phyloP scores from a whole-genome alignment of 2,888 invertebrate species.

The Sphinx pinastri region DNA sequence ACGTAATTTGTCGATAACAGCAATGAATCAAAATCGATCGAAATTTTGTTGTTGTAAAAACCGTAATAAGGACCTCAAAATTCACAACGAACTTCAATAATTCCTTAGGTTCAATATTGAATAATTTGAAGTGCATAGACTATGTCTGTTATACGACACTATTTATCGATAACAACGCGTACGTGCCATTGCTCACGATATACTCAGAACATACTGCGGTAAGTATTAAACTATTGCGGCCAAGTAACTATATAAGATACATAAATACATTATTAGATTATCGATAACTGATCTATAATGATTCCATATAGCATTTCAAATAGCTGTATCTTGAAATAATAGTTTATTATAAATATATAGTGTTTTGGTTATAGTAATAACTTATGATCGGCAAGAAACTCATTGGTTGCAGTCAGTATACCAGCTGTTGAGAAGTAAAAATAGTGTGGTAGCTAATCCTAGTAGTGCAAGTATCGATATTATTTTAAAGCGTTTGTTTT shows the following conservation, averaged over 20 bases:
- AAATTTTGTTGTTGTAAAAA: background rate
- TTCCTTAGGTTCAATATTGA: background rate
- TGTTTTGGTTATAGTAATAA: no score
- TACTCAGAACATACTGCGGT: background rate
- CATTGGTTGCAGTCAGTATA: no score
- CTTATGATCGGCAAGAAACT: no score
- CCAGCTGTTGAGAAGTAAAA: no score
- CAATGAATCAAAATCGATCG: background rate
- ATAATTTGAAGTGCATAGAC: background rate
- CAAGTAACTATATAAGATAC: background rate
- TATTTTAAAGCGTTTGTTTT: no score
- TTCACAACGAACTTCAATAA: background rate
- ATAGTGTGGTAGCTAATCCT: no score
- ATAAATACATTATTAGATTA: background rate
- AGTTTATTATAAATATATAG: no score
- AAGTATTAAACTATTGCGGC: background rate
- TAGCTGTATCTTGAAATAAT: no score
- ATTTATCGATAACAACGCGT: background rate
- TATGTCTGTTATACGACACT: background rate
- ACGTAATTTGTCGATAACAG: slow-evolving; percentile 4
- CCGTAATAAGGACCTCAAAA: background rate
- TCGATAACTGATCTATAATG: background rate
- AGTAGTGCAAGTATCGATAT: no score
- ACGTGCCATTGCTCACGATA: background rate
- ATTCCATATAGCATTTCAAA: no score